These are phyloP conservation scores for Rhodophaea formosa DNA, from an alignment of 2,888 invertebrate species.

Conservation along the genomic window DNA sequence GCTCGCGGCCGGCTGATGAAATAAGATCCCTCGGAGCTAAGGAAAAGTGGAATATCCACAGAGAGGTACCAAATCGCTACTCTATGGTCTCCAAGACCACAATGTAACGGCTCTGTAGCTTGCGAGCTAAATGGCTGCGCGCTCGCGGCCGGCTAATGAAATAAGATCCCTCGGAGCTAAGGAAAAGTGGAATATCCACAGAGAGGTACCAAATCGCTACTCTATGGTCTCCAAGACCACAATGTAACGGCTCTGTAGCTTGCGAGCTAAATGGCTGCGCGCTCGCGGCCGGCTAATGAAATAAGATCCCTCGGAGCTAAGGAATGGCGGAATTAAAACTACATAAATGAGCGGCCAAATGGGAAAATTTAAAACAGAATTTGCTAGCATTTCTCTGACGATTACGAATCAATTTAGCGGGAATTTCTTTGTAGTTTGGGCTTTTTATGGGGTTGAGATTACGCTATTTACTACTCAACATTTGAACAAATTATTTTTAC, in stretches of 20 bases:
- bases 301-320: slow-evolving; percentile 77
- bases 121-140: no score
- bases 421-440: slow-evolving; percentile 11
- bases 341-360: slow-evolving; percentile 74
- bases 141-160: no score
- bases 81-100: no score
- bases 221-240: slow-evolving; percentile 23
- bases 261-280: slow-evolving; percentile 71
- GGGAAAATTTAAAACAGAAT: slow-evolving; percentile 54
- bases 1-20: slow-evolving; percentile 75
- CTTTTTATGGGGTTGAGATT: not conserved
- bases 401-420: slow-evolving; percentile 29
- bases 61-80: no score
- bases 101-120: no score
- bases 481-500: no score
- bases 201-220: slow-evolving; percentile 17
- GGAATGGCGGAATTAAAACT: slow-evolving; percentile 80
- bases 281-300: slow-evolving; percentile 75
- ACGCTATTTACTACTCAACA: slow-evolving; percentile 1
- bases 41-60: no score
- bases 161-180: slow-evolving; percentile 31
- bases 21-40: slow-evolving; percentile 78
- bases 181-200: no score
- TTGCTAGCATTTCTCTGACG: slow-evolving; percentile 32
- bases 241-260: slow-evolving; percentile 48